phyloP scores from a whole-genome alignment of 2,113 vertebrate species.

The Oncorhynchus keta region DNA sequence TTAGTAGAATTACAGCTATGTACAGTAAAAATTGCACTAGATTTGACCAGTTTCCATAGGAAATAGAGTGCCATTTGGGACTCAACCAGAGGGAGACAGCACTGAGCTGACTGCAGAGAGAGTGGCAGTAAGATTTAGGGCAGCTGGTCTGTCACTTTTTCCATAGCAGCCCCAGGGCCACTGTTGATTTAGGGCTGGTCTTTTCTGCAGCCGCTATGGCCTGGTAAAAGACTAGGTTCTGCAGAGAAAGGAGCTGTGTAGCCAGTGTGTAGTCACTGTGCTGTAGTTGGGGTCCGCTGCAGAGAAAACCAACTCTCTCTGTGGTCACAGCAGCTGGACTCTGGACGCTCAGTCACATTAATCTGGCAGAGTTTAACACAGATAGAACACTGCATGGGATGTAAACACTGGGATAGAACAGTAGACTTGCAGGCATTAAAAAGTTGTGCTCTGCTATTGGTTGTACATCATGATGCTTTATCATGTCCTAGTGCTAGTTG shows the following conservation, averaged over 20 bases:
- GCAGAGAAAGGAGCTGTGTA: not conserved
- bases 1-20: too few relatives aligned
- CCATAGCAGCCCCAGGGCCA: not conserved
- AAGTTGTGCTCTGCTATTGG: too few relatives aligned
- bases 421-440: too few relatives aligned
- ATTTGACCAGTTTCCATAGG: too few relatives aligned
- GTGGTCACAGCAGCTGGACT: not conserved
- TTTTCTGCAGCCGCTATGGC: not conserved
- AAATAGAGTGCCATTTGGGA: too few relatives aligned
- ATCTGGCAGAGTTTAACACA: too few relatives aligned
- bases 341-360: not conserved
- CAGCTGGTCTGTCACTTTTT: not conserved
- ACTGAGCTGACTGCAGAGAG: not conserved
- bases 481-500: too few relatives aligned
- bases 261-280: not conserved
- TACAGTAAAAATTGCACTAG: too few relatives aligned
- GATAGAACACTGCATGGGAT: too few relatives aligned
- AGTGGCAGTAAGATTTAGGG: not conserved
- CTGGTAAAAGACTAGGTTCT: not conserved
- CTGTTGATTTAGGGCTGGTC: not conserved
- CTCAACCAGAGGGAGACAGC: too few relatives aligned
- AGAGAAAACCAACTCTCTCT: not conserved
- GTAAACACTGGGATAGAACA: too few relatives aligned
- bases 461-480: too few relatives aligned
- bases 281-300: not conserved